Percentiles rank a stretch among this genome's conserved stretches.
phyloP scores from a whole-genome alignment of 2,888 invertebrate species.

The Eupithecia pulchellata region DNA sequence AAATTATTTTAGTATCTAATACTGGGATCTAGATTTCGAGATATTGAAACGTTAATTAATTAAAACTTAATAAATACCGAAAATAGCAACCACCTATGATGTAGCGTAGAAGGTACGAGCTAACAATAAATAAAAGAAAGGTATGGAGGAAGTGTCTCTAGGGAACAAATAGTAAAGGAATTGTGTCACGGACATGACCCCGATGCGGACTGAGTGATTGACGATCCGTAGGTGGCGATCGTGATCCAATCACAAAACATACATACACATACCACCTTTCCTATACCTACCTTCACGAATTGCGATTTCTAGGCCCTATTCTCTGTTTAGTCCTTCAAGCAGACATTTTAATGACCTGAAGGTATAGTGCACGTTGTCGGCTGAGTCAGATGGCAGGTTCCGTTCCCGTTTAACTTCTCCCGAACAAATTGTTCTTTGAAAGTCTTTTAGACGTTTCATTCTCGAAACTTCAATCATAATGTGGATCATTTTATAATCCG shows the following conservation, averaged over 20 bases:
- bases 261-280: background rate
- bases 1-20: background rate
- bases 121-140: background rate
- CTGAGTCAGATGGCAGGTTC: background rate
- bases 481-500: background rate
- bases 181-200: slow-evolving; percentile 20
- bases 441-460: background rate
- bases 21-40: background rate
- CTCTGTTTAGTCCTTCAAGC: background rate
- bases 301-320: background rate
- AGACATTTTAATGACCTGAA: background rate
- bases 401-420: background rate
- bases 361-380: background rate
- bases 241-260: slow-evolving; percentile 36
- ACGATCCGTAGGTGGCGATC: slow-evolving; percentile 35
- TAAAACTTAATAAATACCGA: background rate
- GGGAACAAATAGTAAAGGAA: slow-evolving; percentile 4
- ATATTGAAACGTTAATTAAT: background rate
- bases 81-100: background rate
- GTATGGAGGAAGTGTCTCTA: slow-evolving; percentile 5
- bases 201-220: slow-evolving; percentile 37
- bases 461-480: background rate
- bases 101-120: background rate
- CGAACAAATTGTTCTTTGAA: background rate
- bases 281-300: background rate